Percentiles rank a stretch among this genome's conserved stretches.
Conservation (phyloP, 2,797 vertebrate genomes). For the Gephyroberyx darwinii region DNA sequence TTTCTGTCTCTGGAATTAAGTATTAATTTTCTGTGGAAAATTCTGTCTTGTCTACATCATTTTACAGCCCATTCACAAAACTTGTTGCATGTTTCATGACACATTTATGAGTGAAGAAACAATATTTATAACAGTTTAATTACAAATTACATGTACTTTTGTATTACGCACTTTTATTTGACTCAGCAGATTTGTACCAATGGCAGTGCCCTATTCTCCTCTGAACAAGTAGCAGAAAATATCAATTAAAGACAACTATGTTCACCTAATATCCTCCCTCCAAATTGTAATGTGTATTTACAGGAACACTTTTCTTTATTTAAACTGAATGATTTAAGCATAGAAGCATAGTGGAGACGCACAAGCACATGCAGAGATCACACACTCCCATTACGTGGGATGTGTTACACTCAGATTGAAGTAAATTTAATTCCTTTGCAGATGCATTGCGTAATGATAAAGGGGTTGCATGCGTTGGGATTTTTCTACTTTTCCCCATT, state of each 20-base stretch:
- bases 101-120: background rate
- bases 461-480: conserved; percentile 46
- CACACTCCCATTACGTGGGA: conserved; percentile 51
- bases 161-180: background rate
- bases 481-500: conserved; percentile 62
- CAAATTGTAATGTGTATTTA: conserved; percentile 21
- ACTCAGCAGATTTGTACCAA: conserved; percentile 15
- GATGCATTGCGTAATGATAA: conserved; percentile 60
- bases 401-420: conserved; percentile 37
- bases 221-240: background rate
- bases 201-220: background rate
- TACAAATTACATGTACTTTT: background rate
- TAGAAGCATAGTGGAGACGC: conserved; percentile 25
- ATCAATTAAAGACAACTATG: too few species aligned
- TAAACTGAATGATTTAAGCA: conserved; percentile 28
- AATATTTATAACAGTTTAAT: background rate
- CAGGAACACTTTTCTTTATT: background rate
- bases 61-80: background rate
- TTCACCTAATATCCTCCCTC: background rate
- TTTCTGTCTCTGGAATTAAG: conserved; percentile 8
- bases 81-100: background rate
- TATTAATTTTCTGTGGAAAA: conserved; percentile 9
- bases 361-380: conserved; percentile 35
- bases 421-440: conserved; percentile 25
- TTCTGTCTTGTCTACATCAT: conserved; percentile 3